Base-by-base conservation (phyloP, 2,797 vertebrate species). In the Gallinago solitaria region DNA sequence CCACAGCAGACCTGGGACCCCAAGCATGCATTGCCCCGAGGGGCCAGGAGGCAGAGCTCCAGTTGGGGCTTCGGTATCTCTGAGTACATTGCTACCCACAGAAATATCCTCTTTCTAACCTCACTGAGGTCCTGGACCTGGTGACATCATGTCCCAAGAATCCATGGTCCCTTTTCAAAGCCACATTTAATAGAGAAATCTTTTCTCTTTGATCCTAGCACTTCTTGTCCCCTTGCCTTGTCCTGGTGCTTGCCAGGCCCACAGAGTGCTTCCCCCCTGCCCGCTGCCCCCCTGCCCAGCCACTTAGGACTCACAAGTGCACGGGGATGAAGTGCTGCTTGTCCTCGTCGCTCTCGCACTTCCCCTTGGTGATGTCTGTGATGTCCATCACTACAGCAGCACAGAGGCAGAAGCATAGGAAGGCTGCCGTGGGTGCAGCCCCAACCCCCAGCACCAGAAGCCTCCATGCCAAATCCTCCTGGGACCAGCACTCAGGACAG, bases 241-340 rank as follows among this genome's bases (percentile, higher is more conserved):
- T 54, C 23, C 45, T 35, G 0, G 2, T 27, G 60, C 30, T 48
- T 41, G 32, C 35, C 14, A 20, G 23, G 32, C 48, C 47, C 33
- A 24, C 1, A 1, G 33, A 54, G 39, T 4, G 1, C 39, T 64
- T 30, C 17, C 48, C 21, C 43, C 45, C 73, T 13, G 16, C 61
- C 64, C 3, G 0, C 41, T 73, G 48, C 8, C 33, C 76, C 35
- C 30, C 21, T 16, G 28, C 25, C 80, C n/a, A 3, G 35, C 27
- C 48, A 60, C 39, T 0, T 0, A 1, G 64, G 35, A 85, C 97
- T 97, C 91, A 97, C 97, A 80, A 65, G 50, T 97, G 96, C 59
- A 97, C 97, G 0, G 97, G 97, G 79, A 97, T 97, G 95, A 97
- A 97, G 88, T 97, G 68, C 83, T 97, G 97, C 80, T 97, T 97